These are phyloP conservation scores for Stigmatopora nigra DNA, from an alignment of 2,113 vertebrate species.

Conservation along the genomic window DNA sequence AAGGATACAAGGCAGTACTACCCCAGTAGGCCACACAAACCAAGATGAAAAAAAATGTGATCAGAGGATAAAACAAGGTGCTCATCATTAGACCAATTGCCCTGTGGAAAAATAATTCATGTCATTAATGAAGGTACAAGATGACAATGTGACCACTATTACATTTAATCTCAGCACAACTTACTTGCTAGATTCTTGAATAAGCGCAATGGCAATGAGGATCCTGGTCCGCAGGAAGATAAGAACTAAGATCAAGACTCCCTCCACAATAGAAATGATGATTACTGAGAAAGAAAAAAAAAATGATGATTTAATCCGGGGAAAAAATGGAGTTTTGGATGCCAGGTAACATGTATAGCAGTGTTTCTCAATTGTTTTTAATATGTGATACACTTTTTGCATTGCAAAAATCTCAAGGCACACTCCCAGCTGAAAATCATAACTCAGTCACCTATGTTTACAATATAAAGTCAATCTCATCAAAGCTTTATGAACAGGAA, in stretches of 20 bases:
- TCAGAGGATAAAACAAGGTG: conserved; percentile 74
- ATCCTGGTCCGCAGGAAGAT: conserved; percentile 81
- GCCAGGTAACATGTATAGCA: too few species aligned
- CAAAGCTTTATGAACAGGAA: too few species aligned
- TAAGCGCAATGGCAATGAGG: conserved; percentile 79
- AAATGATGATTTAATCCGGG: not conserved
- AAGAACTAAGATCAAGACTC: conserved; percentile 72
- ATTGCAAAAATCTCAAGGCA: too few species aligned
- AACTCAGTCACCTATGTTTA: too few species aligned
- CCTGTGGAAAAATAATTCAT: conserved; percentile 56
- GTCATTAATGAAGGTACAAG: not conserved
- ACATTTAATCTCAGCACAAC: conserved; percentile 9
- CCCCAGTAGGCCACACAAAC: conserved; percentile 83
- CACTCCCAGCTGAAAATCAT: too few species aligned
- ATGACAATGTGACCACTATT: not conserved
- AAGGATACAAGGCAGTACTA: conserved; percentile 84
- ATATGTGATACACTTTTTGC: too few species aligned
- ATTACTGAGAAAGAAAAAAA: conserved; percentile 65
- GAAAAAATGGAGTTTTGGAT: too few species aligned
- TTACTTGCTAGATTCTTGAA: conserved; percentile 84
- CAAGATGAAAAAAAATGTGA: conserved; percentile 80
- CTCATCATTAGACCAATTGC: conserved; percentile 81
- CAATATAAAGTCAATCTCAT: too few species aligned
- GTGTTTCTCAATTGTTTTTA: too few species aligned
- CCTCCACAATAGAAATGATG: conserved; percentile 73